Percentiles rank a stretch among this genome's conserved stretches.
Evolutionary conservation across 2,797 vertebrate genomes (phyloP).

Genomic region (Brotula barbata): DNA sequence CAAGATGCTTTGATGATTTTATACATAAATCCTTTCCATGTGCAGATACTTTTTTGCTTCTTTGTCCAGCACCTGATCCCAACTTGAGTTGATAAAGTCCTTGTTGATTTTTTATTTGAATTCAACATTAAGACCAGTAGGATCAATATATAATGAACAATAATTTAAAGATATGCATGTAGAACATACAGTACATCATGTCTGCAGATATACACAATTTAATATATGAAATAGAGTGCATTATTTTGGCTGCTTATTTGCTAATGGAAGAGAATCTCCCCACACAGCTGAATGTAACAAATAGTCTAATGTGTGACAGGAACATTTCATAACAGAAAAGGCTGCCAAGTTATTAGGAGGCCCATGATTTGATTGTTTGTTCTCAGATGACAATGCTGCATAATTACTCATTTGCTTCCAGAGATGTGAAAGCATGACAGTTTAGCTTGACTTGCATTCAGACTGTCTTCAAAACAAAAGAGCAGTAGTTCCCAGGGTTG

Average conservation of each 20-base stretch:
- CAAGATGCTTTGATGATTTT: too few species aligned
- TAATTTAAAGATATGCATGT: too few species aligned
- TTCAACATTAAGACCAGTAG: too few species aligned
- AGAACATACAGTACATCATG: too few species aligned
- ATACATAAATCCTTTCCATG: too few species aligned
- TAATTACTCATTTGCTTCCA: slow-evolving; percentile 8
- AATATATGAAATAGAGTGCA: background rate
- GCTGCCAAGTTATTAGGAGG: background rate
- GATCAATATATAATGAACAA: too few species aligned
- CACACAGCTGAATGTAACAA: slow-evolving; percentile 4
- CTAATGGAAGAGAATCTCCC: background rate
- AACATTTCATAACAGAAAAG: background rate
- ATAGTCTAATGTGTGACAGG: background rate
- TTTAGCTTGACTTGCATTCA: background rate
- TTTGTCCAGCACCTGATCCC: too few species aligned
- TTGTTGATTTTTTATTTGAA: too few species aligned
- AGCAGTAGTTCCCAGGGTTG: background rate
- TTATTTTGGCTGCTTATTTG: background rate
- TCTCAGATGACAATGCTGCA: background rate
- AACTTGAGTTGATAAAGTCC: too few species aligned
- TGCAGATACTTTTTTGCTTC: too few species aligned
- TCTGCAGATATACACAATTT: too few species aligned
- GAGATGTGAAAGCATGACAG: background rate
- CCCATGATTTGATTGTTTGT: background rate
- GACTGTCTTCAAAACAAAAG: background rate